A percentile compares a stretch with the other conserved stretches of the same genome.
These are phyloP conservation scores for Coilia nasus DNA, from an alignment of 2,797 vertebrate genomes.

Conservation along the genomic window DNA sequence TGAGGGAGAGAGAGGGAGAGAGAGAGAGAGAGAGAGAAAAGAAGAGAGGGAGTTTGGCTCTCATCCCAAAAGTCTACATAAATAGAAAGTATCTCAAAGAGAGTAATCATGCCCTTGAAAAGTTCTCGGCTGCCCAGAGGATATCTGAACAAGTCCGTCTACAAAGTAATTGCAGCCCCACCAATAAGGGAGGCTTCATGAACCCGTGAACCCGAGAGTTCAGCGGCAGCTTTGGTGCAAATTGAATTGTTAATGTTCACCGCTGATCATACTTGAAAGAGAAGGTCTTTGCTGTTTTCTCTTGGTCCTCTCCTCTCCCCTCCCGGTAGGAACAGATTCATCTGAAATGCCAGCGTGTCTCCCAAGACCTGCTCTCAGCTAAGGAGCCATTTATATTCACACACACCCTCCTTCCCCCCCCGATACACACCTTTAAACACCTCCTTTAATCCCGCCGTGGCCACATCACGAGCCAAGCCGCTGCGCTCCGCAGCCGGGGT, in stretches of 20 bases:
- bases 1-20: background rate
- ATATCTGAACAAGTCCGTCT: background rate
- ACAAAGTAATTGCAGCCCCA: background rate
- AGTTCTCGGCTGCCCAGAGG: background rate
- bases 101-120: background rate
- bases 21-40: background rate
- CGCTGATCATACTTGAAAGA: conserved; percentile 13
- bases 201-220: background rate
- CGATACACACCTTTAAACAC: background rate
- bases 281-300: conserved; percentile 12
- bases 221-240: background rate
- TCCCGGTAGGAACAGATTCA: background rate
- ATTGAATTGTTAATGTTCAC: conserved; percentile 4
- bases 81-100: conserved; percentile 13
- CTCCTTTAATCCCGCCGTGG: background rate
- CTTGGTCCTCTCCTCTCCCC: background rate
- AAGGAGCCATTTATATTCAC: conserved; percentile 17
- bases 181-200: background rate
- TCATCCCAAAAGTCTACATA: conserved; percentile 3
- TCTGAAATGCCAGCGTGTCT: conserved; percentile 12
- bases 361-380: background rate
- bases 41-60: background rate
- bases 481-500: background rate
- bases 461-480: background rate
- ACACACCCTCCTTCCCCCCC: background rate